A percentile compares a stretch with the other conserved stretches of the same genome.
phyloP scores from a whole-genome alignment of 2,113 vertebrate species.

The Prionailurus bengalensis region DNA sequence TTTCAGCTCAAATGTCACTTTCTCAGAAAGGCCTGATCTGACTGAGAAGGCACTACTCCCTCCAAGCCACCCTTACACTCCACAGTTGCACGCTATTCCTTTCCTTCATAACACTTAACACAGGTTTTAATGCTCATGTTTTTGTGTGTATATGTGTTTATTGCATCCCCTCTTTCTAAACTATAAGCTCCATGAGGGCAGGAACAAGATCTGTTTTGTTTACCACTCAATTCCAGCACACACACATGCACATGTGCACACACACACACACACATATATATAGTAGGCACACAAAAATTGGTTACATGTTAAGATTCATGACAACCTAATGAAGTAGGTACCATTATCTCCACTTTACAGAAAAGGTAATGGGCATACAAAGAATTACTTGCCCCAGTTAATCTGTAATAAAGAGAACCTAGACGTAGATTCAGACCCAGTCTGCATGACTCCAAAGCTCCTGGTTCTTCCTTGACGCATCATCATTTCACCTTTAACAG shows the following conservation, averaged over 20 bases:
- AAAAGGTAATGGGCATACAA: not conserved
- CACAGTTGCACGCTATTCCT: not conserved
- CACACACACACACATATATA: not conserved
- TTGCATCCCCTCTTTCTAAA: not conserved
- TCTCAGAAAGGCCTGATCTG: not conserved
- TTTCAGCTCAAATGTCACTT: not conserved
- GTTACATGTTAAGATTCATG: not conserved
- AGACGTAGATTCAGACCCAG: not conserved
- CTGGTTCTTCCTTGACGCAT: not conserved
- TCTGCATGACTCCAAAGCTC: not conserved
- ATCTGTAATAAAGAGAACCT: not conserved
- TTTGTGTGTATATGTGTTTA: not conserved
- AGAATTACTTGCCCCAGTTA: not conserved
- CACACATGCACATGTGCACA: not conserved
- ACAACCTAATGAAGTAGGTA: not conserved
- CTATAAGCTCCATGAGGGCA: not conserved
- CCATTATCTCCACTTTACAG: not conserved
- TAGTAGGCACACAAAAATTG: not conserved
- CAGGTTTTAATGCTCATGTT: not conserved
- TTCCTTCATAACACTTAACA: not conserved
- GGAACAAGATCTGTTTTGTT: not conserved
- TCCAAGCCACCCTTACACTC: not conserved
- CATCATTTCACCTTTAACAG: not conserved
- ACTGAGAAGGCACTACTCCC: not conserved
- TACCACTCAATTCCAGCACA: not conserved